These are phyloP conservation scores for Rhamnusium bicolor DNA, from an alignment of 2,888 invertebrate genomes.

Conservation along the genomic window DNA sequence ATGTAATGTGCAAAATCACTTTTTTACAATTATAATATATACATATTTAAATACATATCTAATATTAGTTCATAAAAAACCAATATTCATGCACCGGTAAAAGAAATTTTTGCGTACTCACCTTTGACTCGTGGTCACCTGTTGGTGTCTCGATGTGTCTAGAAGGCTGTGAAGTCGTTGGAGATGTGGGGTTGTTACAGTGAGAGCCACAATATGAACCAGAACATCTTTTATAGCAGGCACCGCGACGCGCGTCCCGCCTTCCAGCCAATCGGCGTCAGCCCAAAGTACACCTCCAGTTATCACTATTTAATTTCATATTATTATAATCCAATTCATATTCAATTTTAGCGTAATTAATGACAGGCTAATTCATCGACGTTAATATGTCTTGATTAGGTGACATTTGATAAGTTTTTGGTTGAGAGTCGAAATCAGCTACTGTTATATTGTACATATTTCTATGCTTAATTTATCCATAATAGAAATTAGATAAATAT, in stretches of 20 bases:
- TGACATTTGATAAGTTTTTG: background rate
- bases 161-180: conserved; percentile 32
- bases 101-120: conserved; percentile 18
- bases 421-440: background rate
- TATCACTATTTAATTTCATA: conserved; percentile 47
- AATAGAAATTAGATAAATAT: no score
- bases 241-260: conserved; percentile 54
- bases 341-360: conserved; percentile 26
- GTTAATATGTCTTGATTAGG: background rate
- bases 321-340: conserved; percentile 36
- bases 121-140: conserved; percentile 35
- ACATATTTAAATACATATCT: no score
- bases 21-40: no score
- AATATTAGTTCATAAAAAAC: no score
- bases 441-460: background rate
- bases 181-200: conserved; percentile 52
- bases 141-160: conserved; percentile 30
- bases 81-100: background rate
- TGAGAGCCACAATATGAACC: conserved; percentile 52
- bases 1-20: no score
- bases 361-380: conserved; percentile 1
- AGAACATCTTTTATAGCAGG: conserved; percentile 57
- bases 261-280: conserved; percentile 51
- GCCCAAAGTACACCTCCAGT: conserved; percentile 48
- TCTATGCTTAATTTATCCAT: no score